Percentiles rank a stretch among this genome's conserved stretches.
phyloP scores from a whole-genome alignment of 2,797 vertebrate species.

The Poeciliopsis turneri region DNA sequence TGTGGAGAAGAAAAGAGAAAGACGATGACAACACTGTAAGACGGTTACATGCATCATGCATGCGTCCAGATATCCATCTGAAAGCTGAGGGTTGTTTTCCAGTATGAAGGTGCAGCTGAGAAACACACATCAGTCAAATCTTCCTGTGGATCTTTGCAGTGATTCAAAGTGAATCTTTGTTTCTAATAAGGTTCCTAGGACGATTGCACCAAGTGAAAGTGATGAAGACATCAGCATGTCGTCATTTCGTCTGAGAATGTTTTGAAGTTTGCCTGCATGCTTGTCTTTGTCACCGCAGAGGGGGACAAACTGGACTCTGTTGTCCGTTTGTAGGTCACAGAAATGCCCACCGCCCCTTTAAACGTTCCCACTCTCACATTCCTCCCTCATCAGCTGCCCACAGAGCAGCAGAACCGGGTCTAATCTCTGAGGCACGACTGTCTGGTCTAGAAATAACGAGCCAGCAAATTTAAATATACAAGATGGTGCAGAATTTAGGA shows the following conservation, averaged over 20 bases:
- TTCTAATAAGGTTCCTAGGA: conserved; percentile 17
- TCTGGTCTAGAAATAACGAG: background rate
- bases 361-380: conserved; percentile 71
- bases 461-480: background rate
- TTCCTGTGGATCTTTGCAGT: background rate
- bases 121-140: background rate
- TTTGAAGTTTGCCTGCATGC: conserved; percentile 46
- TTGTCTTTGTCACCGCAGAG: conserved; percentile 35
- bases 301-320: conserved; percentile 61
- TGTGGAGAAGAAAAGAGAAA: background rate
- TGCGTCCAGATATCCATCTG: background rate
- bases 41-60: background rate
- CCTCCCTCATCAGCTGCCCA: conserved; percentile 66
- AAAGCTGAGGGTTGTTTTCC: background rate
- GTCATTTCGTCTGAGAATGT: conserved; percentile 35
- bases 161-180: background rate
- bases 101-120: background rate
- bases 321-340: conserved; percentile 52
- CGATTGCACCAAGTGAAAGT: conserved; percentile 26
- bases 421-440: conserved; percentile 12
- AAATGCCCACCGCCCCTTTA: conserved; percentile 63
- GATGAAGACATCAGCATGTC: conserved; percentile 4
- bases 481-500: background rate
- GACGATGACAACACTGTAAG: background rate
- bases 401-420: conserved; percentile 22